Conservation (phyloP, 1,140 invertebrate species). For the Ditylenchus dipsaci region DNA sequence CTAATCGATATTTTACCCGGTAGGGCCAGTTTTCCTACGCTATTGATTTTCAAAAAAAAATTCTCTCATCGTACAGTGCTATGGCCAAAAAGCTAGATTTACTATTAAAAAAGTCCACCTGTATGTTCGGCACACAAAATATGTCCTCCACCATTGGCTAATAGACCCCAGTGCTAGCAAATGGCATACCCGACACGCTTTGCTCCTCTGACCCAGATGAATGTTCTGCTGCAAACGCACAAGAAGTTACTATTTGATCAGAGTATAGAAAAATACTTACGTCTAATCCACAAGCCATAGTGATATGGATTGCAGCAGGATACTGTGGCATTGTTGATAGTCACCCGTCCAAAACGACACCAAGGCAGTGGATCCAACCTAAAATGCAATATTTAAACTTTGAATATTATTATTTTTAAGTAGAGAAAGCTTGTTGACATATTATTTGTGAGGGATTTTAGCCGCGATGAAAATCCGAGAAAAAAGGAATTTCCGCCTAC, state of each 20-base stretch:
- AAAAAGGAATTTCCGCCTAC: no score
- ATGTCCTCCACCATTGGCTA: conserved; percentile 47
- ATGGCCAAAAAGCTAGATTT: not conserved
- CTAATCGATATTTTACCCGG: no score
- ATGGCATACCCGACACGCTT: conserved; percentile 35
- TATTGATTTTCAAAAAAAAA: no score
- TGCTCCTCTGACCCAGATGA: conserved; percentile 44
- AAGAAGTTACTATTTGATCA: conserved; percentile 1
- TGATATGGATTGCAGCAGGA: conserved; percentile 57
- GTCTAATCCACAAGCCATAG: conserved; percentile 57
- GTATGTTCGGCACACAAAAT: conserved; percentile 1
- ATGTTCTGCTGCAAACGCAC: conserved; percentile 43
- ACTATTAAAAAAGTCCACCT: not conserved
- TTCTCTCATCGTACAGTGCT: no score
- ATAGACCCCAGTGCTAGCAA: not conserved
- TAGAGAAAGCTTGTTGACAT: no score
- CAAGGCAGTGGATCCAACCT: conserved; percentile 53
- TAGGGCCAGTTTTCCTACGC: no score
- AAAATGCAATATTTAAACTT: no score
- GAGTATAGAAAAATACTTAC: conserved; percentile 34
- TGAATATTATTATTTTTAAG: no score
- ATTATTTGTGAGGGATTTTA: no score
- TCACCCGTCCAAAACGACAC: conserved; percentile 56
- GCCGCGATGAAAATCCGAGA: no score
- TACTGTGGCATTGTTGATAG: conserved; percentile 58